Evolutionary conservation across 2,113 vertebrate genomes (phyloP).

Genomic region (Nycticorax nycticorax): DNA sequence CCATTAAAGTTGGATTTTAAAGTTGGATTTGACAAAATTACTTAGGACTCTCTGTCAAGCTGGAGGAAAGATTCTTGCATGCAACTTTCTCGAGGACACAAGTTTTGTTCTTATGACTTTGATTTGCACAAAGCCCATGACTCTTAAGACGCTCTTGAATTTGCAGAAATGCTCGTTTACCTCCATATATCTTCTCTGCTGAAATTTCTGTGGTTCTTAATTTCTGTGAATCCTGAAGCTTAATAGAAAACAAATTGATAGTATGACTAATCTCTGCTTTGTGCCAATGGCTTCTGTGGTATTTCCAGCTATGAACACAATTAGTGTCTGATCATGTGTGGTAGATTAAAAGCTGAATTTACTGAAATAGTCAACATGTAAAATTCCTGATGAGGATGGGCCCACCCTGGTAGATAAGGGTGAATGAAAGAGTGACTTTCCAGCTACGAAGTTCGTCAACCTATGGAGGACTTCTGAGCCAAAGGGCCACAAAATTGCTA

Average conservation of each 20-base stretch:
- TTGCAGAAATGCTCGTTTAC: background rate
- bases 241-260: conserved; percentile 22
- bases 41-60: background rate
- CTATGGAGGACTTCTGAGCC: background rate
- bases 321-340: background rate
- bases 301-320: background rate
- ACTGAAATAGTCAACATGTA: background rate
- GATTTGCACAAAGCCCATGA: background rate
- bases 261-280: background rate
- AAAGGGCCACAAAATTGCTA: background rate
- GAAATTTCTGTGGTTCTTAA: background rate
- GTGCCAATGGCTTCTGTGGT: background rate
- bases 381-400: background rate
- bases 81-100: background rate
- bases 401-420: background rate
- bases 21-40: background rate
- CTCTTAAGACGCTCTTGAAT: background rate
- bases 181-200: background rate
- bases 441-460: background rate
- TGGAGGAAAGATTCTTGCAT: background rate
- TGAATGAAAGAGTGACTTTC: background rate
- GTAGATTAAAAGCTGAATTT: background rate
- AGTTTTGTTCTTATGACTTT: background rate
- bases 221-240: conserved; percentile 15
- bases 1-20: background rate